Conservation (phyloP, 2,888 invertebrate genomes). For the Bellardia bayeri region DNA sequence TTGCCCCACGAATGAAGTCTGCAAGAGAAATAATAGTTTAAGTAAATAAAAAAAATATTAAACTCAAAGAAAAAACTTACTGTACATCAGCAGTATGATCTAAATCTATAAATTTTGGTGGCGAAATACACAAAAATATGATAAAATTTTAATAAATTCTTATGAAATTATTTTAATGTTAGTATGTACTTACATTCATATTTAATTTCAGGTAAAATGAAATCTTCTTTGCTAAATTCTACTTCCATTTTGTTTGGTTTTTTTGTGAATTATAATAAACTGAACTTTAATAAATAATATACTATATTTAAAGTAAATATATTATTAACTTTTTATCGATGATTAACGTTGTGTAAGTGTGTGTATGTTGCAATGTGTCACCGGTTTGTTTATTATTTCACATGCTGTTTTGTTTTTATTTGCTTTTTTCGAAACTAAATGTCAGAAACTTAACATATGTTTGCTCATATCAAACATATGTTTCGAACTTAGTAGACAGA, state of each 20-base stretch:
- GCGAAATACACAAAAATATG: conserved; percentile 13
- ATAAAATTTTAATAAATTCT: not conserved
- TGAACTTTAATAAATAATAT: conserved; percentile 11
- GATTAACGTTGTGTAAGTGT: not conserved
- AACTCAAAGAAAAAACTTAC: conserved; percentile 87
- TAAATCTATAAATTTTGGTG: conserved; percentile 87
- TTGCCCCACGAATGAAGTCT: conserved; percentile 97
- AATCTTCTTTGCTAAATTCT: conserved; percentile 87
- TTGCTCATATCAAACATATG: conserved; percentile 43
- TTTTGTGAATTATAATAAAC: not conserved
- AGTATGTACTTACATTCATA: conserved; percentile 93
- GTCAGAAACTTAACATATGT: conserved; percentile 50
- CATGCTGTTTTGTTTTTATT: conserved; percentile 33
- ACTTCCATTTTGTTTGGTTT: conserved; percentile 80
- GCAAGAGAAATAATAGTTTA: conserved; percentile 64
- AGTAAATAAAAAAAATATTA: not conserved
- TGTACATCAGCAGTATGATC: conserved; percentile 99
- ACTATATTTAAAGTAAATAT: not conserved
- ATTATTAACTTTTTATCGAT: conserved; percentile 8
- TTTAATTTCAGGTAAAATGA: conserved; percentile 88
- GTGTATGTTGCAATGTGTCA: conserved; percentile 43
- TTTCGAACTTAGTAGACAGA: conserved; percentile 46
- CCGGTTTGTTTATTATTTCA: conserved; percentile 56
- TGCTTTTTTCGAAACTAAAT: conserved; percentile 43
- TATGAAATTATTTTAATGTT: conserved; percentile 6